Percentiles rank a stretch among this genome's conserved stretches.
Conservation (phyloP, 2,113 vertebrate genomes). For the Phocoena phocoena region DNA sequence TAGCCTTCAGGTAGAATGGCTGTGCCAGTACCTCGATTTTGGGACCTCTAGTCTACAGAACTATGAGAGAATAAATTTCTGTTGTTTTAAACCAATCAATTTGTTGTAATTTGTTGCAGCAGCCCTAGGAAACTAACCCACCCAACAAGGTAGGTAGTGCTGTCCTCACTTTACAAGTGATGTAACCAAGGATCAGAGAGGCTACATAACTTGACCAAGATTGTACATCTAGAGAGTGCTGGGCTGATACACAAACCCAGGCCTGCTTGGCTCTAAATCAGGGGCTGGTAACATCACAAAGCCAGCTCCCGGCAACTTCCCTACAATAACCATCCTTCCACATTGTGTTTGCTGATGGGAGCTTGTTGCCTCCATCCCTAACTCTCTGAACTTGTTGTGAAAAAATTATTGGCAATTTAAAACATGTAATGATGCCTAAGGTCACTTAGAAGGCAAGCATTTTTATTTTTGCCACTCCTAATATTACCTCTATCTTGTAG, state of each 20-base stretch:
- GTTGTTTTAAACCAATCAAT: background rate
- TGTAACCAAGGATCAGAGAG: background rate
- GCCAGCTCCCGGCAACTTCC: background rate
- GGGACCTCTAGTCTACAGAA: background rate
- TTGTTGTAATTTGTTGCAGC: background rate
- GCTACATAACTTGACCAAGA: no score
- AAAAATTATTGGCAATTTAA: background rate
- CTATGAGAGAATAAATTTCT: background rate
- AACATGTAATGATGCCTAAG: background rate
- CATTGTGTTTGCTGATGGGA: background rate
- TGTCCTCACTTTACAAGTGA: background rate
- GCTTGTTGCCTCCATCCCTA: background rate
- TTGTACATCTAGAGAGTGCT: fast-evolving
- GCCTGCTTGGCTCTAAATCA: background rate
- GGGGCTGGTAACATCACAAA: background rate
- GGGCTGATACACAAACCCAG: background rate
- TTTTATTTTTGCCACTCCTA: background rate
- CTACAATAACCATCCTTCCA: background rate
- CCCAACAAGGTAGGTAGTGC: background rate
- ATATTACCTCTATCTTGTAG: background rate
- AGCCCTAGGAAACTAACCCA: background rate
- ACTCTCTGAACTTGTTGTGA: background rate
- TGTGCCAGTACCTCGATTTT: background rate
- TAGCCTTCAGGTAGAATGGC: background rate
- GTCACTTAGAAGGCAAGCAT: background rate